A percentile compares a stretch with the other conserved stretches of the same genome.
These are phyloP conservation scores for Cheilinus undulatus DNA, from an alignment of 2,113 vertebrate species.

Conservation along the genomic window DNA sequence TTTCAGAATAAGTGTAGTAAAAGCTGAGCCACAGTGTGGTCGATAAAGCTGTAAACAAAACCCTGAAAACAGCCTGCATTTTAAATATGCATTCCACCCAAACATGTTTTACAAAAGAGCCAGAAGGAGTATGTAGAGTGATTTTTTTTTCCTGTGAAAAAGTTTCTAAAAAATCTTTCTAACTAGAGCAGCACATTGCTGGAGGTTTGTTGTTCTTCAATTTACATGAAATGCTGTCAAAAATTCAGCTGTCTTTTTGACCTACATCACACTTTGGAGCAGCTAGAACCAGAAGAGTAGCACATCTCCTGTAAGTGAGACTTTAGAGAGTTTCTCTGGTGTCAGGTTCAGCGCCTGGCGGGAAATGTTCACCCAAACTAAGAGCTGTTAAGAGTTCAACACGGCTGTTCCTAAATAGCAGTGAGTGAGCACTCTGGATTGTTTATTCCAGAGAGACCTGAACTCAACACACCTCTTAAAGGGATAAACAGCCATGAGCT, in stretches of 20 bases:
- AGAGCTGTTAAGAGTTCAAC: constrained; percentile 9
- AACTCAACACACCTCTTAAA: not conserved
- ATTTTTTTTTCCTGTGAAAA: not conserved
- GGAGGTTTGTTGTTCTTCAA: too few species aligned
- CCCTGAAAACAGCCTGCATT: not conserved
- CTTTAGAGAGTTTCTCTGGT: constrained; percentile 2
- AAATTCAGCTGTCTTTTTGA: not conserved
- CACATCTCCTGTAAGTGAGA: constrained; percentile 18
- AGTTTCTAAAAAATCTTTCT: not conserved
- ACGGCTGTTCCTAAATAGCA: constrained; percentile 22
- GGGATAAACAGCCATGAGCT: too few species aligned
- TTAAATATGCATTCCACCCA: not conserved
- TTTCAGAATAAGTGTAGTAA: not conserved
- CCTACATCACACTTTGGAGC: not conserved
- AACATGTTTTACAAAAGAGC: constrained; percentile 8
- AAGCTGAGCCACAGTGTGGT: too few species aligned
- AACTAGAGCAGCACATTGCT: not conserved
- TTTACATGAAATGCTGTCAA: not conserved
- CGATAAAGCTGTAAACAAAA: not conserved
- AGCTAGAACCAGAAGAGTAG: not conserved
- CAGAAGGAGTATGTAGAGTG: not conserved
- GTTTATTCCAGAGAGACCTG: too few species aligned
- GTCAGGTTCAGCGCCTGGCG: constrained; percentile 42
- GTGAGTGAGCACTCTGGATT: too few species aligned
- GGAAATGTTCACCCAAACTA: constrained; percentile 15